These are phyloP conservation scores for Dryobates pubescens DNA, from an alignment of 2,797 vertebrate species.

Conservation along the genomic window DNA sequence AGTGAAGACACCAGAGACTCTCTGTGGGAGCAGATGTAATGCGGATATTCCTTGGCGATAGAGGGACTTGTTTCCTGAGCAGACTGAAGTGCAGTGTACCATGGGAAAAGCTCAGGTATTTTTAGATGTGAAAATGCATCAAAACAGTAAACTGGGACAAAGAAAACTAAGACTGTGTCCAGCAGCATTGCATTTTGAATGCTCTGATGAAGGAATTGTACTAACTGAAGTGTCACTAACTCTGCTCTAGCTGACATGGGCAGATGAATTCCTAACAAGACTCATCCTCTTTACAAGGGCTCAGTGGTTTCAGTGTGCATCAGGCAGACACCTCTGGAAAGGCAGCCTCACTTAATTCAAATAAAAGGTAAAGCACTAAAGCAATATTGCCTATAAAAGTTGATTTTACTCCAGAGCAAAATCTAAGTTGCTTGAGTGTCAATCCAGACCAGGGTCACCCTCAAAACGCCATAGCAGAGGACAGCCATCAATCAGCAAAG, in stretches of 20 bases:
- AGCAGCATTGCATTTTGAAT: neutral
- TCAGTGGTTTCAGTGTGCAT: neutral
- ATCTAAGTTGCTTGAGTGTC: constrained; percentile 16
- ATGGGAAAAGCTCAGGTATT: constrained; percentile 22
- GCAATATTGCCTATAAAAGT: constrained; percentile 33
- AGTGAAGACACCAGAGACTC: neutral
- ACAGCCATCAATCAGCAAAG: neutral
- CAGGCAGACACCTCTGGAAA: neutral
- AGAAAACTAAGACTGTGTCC: neutral
- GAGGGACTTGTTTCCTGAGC: neutral
- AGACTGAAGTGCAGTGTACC: neutral
- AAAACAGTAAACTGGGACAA: constrained; percentile 1
- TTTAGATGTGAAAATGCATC: constrained; percentile 37
- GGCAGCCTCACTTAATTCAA: neutral
- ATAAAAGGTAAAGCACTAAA: constrained; percentile 26
- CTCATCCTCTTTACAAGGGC: neutral
- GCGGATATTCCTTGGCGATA: neutral
- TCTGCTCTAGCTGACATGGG: neutral
- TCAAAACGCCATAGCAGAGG: neutral
- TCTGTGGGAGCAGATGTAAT: neutral
- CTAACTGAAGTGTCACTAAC: neutral
- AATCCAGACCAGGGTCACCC: neutral
- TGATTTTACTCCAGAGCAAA: constrained; percentile 49
- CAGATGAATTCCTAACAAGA: neutral
- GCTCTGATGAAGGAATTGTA: neutral